Base-by-base conservation (phyloP, 2,113 vertebrate species). In the Hydrochoerus hydrochaeris region DNA sequence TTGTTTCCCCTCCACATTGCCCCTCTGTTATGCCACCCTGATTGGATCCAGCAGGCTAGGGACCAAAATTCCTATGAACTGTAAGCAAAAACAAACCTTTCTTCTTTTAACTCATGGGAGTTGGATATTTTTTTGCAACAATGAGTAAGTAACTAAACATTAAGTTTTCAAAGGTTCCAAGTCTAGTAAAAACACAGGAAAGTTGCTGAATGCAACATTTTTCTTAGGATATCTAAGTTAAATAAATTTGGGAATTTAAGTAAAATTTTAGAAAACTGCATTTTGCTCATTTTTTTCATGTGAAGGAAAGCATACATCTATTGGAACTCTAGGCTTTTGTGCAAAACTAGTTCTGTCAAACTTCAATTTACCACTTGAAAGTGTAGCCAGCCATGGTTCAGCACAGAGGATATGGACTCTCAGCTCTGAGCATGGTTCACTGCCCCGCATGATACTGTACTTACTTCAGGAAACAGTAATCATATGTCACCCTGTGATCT, bases 401-500 rank as follows among this genome's bases (percentile, higher is more conserved):
- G 49, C 69, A 83, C 1, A n/a, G 20, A 30, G 14, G 52, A 35
- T 12, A 14, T 3, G 6, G 80, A 26, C 46, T 82, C 44, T 77
- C 9, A 38, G 49, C 13, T 44, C 8, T 32, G 35, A 84, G 30
- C 69, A 78, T 3, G 84, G 87, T 77, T 97, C 90, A 85, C 30
- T 44, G 88, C 75, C 44, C 52, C 49, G 26, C 26, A n/a, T 13
- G 84, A 82, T 90, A 35, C 87, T 85, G 26, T 30, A 77, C 87
- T 75, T 94, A 86, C 84, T 95, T 92, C 78, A 90, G 44, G 85
- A 97, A 92, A 87, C 87, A 94, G 85, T 80, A 95, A 97, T 94
- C 95, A 32, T 91, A 96, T 88, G 95, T 94, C 96, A 95, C 52
- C 91, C 88, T 69, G 71, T 97, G 90, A 98, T 94, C 85, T 92